Percentiles rank a stretch among this genome's conserved stretches.
phyloP scores from a whole-genome alignment of 2,797 vertebrate genomes.

The Chiroxiphia lanceolata region DNA sequence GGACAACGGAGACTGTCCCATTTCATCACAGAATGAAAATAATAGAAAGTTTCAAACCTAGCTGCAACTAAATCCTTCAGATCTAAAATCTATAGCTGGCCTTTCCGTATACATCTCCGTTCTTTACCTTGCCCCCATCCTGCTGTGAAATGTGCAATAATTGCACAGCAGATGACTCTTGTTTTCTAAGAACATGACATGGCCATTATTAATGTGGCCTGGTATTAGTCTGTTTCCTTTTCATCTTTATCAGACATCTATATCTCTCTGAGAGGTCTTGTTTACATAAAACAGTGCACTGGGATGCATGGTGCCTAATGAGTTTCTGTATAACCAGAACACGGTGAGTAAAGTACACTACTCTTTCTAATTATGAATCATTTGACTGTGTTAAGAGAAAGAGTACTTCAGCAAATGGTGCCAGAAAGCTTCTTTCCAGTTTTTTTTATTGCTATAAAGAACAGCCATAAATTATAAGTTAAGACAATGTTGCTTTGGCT shows the following conservation, averaged over 20 bases:
- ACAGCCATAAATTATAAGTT: conserved; percentile 61
- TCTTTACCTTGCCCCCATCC: conserved; percentile 17
- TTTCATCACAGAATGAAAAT: neutral
- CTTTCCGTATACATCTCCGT: neutral
- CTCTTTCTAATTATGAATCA: conserved; percentile 71
- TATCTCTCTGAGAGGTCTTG: conserved; percentile 76
- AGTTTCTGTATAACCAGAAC: conserved; percentile 70
- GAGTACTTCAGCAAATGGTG: conserved; percentile 44
- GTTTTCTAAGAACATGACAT: conserved; percentile 65
- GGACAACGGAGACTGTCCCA: neutral
- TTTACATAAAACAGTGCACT: conserved; percentile 78
- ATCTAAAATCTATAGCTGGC: neutral
- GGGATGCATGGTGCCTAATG: conserved; percentile 67
- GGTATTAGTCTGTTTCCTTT: conserved; percentile 71
- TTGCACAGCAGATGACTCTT: conserved; percentile 56
- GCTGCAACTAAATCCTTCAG: neutral
- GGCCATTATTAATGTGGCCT: conserved; percentile 74
- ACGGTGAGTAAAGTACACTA: conserved; percentile 38
- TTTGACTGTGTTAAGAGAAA: conserved; percentile 59
- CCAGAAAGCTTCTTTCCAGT: conserved; percentile 54
- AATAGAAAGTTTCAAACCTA: neutral
- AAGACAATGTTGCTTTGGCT: conserved; percentile 49
- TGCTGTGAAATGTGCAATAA: conserved; percentile 59
- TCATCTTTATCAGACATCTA: conserved; percentile 78
- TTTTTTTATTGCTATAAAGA: conserved; percentile 56